These are phyloP conservation scores for Lepidothrix coronata DNA, from an alignment of 2,113 vertebrate species.

Conservation along the genomic window DNA sequence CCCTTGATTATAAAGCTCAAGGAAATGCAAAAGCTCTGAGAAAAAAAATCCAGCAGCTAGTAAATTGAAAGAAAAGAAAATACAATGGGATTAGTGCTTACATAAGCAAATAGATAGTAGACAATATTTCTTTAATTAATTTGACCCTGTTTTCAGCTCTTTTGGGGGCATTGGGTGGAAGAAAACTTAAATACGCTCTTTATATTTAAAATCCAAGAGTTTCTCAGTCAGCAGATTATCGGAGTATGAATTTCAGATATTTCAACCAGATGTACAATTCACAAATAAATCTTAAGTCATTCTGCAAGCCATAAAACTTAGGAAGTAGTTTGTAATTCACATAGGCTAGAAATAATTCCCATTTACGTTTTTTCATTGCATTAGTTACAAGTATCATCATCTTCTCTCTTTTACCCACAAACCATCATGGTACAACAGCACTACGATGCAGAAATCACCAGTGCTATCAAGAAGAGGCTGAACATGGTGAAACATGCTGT, in stretches of 20 bases:
- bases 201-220: neutral
- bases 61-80: neutral
- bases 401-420: neutral
- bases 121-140: neutral
- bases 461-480: neutral
- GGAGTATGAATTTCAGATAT: neutral
- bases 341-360: neutral
- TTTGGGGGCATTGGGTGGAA: neutral
- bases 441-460: neutral
- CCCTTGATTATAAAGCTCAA: neutral
- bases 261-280: neutral
- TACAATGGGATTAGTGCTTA: neutral
- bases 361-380: neutral
- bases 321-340: neutral
- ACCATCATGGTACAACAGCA: neutral
- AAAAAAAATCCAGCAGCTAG: neutral
- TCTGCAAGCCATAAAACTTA: neutral
- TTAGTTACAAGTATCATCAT: neutral
- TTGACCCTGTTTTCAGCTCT: neutral
- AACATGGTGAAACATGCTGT: neutral
- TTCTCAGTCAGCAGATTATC: neutral
- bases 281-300: neutral
- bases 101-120: neutral
- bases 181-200: neutral
- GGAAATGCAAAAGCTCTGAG: neutral